Evolutionary conservation across 2,888 invertebrate genomes (phyloP), one percentile per base, ranked within the genome.

Genomic region (Nowickia ferox): DNA sequence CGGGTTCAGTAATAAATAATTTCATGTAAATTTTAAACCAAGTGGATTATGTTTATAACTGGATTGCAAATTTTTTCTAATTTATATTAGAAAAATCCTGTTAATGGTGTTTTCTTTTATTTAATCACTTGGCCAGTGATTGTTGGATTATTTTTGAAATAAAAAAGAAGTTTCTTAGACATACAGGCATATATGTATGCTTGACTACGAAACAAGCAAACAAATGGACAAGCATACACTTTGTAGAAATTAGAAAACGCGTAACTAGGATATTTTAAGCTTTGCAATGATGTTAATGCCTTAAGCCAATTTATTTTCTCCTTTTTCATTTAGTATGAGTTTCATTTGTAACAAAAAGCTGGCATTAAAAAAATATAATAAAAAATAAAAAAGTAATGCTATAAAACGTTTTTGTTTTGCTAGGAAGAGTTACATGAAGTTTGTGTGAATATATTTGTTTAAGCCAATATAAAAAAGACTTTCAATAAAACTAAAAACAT

Each of bases 371-470:
- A 72, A 63, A 9, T 59, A 51, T n/a, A 51, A 19, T n/a, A 55
- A 30, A 77, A 74, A 72, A 66, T n/a, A 51, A 19, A 10, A 53
- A 30, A 77, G 68, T 66, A 66, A 51, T n/a, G 40, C 17, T 53
- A 78, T 74, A 78, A 84, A 78, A 84, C 48, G 59, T 74, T 76
- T 61, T 82, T 57, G 40, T 59, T 51, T 17, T 71, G 13, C 44
- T 48, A 48, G n/a, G 63, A 44, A 30, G 30, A 55, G 55, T 42
- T 66, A 13, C 38, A 53, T 40, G 15, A 19, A 40, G 30, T 66
- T 57, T 17, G 17, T 63, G 17, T 63, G 22, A 11, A 15, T 42
- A 15, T 42, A 11, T 40, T 8, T 55, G 17, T n/a, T 46, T 13
- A 9, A 55, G 17, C 44, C 15, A n/a, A 51, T 17, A 5, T 13